Evolutionary conservation across 2,797 vertebrate genomes (phyloP).

Genomic region (Tenualosa thibaudeaui): DNA sequence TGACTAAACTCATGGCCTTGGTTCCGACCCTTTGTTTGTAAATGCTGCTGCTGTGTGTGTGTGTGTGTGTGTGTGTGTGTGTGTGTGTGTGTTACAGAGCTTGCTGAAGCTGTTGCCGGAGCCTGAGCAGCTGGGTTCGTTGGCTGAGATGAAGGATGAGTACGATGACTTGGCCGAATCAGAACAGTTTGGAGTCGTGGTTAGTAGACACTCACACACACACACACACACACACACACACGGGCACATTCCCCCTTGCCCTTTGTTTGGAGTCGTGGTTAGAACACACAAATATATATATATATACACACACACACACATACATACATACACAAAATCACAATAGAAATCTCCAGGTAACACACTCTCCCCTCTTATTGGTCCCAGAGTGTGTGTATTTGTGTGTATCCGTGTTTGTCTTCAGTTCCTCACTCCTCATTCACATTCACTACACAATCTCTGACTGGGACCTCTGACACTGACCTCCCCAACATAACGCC

Average conservation of each 20-base stretch:
- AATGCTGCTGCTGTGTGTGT: conserved; percentile 1
- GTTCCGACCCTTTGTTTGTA: conserved; percentile 1
- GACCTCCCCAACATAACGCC: neutral
- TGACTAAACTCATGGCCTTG: neutral
- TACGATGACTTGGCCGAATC: conserved; percentile 85
- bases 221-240: conserved; percentile 10
- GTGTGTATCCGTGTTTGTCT: neutral
- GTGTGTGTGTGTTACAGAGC: conserved; percentile 67
- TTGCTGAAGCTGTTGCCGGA: conserved; percentile 82
- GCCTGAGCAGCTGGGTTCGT: conserved; percentile 72
- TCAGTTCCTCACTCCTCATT: neutral
- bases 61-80: neutral
- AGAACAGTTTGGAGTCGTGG: conserved; percentile 86
- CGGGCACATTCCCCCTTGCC: too few species aligned
- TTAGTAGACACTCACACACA: conserved; percentile 59
- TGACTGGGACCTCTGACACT: neutral
- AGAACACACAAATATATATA: conserved; percentile 48
- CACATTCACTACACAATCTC: neutral
- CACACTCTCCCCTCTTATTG: neutral
- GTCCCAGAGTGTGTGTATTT: neutral
- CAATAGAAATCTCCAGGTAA: neutral
- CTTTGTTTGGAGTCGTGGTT: conserved; percentile 85
- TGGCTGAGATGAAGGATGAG: conserved; percentile 83
- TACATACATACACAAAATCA: neutral
- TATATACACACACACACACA: neutral